These are phyloP conservation scores for Agonopterix subpropinquella DNA, from an alignment of 2,888 invertebrate genomes.

Conservation along the genomic window DNA sequence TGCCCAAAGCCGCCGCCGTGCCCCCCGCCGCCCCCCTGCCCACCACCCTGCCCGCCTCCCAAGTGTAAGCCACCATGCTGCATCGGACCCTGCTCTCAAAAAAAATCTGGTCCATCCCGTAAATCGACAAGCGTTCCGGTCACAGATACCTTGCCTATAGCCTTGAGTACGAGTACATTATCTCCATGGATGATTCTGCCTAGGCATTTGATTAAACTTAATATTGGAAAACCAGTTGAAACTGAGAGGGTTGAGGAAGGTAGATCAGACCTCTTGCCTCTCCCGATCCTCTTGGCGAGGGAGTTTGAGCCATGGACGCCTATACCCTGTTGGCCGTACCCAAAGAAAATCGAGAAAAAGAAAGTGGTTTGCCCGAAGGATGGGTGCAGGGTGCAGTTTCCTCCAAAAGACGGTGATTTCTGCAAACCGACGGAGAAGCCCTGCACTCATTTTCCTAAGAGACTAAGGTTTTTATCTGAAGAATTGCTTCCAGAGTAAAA, in stretches of 20 bases:
- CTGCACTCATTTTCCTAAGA: neutral
- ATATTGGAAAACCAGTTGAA: neutral
- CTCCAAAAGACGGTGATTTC: neutral
- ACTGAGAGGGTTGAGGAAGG: neutral
- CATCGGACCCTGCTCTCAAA: neutral
- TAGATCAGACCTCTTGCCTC: neutral
- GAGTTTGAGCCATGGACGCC: neutral
- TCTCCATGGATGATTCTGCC: neutral
- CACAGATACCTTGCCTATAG: too few species aligned
- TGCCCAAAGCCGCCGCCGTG: neutral
- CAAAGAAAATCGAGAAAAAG: neutral
- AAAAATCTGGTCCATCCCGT: too few species aligned
- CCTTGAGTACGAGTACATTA: neutral
- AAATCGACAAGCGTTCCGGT: too few species aligned
- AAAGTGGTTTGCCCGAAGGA: neutral
- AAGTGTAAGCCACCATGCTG: constrained; percentile 2
- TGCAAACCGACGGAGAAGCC: constrained; percentile 1
- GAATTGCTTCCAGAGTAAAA: too few species aligned
- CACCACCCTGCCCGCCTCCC: neutral
- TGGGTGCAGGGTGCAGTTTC: neutral
- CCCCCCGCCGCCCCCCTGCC: neutral
- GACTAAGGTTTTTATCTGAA: neutral
- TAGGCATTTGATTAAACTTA: too few species aligned
- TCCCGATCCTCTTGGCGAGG: neutral
- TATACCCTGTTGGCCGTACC: neutral